These are phyloP conservation scores for Cantharis rustica DNA, from an alignment of 2,888 invertebrate genomes.

Conservation along the genomic window DNA sequence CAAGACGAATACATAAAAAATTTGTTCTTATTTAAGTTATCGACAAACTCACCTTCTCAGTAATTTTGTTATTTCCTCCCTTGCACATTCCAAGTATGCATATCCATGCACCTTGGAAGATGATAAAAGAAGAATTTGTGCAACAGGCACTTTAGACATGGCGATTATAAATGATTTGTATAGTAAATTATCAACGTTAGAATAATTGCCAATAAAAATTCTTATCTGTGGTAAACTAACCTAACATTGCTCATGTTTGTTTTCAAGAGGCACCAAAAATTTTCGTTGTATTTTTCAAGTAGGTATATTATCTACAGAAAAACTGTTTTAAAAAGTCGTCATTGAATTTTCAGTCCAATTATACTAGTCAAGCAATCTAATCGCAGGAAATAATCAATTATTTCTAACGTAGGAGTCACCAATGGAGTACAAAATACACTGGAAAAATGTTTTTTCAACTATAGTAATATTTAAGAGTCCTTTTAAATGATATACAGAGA, in stretches of 20 bases:
- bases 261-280: not conserved
- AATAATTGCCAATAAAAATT: not conserved
- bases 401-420: not conserved
- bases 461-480: not conserved
- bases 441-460: not conserved
- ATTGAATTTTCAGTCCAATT: not conserved
- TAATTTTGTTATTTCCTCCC: conserved; percentile 65
- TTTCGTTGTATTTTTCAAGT: not conserved
- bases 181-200: not conserved
- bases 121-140: conserved; percentile 68
- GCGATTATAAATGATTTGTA: not conserved
- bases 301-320: not conserved
- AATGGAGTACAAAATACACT: not conserved
- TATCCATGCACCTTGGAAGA: conserved; percentile 72
- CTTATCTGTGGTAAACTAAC: not conserved
- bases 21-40: conserved; percentile 9
- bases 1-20: conserved; percentile 40
- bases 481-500: not conserved
- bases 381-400: not conserved
- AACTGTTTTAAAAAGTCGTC: not conserved
- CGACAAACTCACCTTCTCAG: conserved; percentile 61
- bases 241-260: not conserved
- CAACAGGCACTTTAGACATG: conserved; percentile 16
- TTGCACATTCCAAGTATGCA: conserved; percentile 69
- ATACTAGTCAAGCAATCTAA: not conserved